Evolutionary conservation across 2,113 vertebrate species (phyloP), one percentile per base, ranked within the genome.

Genomic region (Crocuta crocuta): DNA sequence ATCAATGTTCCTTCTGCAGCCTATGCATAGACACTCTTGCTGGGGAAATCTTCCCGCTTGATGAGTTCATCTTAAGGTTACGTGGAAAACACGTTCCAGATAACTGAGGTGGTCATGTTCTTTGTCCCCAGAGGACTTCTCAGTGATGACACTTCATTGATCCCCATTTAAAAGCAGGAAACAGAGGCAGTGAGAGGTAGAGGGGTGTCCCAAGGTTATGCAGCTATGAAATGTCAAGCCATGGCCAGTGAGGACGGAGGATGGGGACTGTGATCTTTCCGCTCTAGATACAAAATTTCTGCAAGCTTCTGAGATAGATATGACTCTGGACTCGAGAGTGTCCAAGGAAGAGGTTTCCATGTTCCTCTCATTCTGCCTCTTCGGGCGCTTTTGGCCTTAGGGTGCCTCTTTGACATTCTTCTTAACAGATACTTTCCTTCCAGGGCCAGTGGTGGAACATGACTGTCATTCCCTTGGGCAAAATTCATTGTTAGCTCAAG

Each of bases 391-490:
- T 89, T 90, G 65, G 28, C 39, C 91, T 90, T 81, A n/a, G 85
- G 23, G 15, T 58, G 2, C 15, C 39, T 78, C 66, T 91, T 82
- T 61, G 55, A 68, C 35, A 89, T 71, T 93, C 73, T 95, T 91
- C n/a, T 91, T 86, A 23, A 23, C 23, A 83, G 17, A 80, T 66
- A 94, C 33, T 71, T 92, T 87, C 61, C 94, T 90, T 97, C 26
- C 65, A 95, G 26, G 55, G 65, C 39, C 74, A 95, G 26, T 76
- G 33, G 65, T 83, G 88, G 70, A 93, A 83, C 70, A 68, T 87
- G 28, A 78, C 78, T 28, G n/a, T 81, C 26, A 66, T 23, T 71
- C 50, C 48, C 81, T 74, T 16, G 19, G 45, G 28, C 78, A 70
- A 48, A 96, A 84, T 61, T 89, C 24, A 81, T 43, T 66, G 39